These are phyloP conservation scores for Acleris literana DNA, from an alignment of 2,888 invertebrate genomes.

Conservation along the genomic window DNA sequence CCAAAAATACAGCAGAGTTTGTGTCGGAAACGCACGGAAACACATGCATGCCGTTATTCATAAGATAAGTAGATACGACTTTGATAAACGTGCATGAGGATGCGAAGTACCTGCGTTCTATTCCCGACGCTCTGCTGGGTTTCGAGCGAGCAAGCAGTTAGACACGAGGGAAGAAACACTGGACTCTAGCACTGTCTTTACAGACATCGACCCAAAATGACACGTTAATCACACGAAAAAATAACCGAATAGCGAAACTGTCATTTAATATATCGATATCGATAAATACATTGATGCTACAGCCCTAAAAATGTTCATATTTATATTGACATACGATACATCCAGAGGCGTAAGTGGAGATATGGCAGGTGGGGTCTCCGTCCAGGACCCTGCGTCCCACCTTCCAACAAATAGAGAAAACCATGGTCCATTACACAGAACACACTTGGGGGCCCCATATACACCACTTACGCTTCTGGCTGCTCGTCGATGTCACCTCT, in stretches of 20 bases:
- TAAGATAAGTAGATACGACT: constrained; percentile 3
- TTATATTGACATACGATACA: constrained; percentile 80
- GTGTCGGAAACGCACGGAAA: constrained; percentile 4
- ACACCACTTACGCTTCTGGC: constrained; percentile 81
- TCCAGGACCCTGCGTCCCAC: constrained; percentile 82
- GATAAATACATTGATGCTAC: constrained; percentile 28
- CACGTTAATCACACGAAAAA: constrained; percentile 2
- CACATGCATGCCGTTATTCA: constrained; percentile 17
- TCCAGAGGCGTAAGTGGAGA: constrained; percentile 84
- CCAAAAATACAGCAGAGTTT: constrained; percentile 31
- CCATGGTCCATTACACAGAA: constrained; percentile 72
- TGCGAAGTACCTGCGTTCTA: neutral
- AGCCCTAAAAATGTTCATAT: constrained; percentile 23
- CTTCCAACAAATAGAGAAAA: constrained; percentile 82
- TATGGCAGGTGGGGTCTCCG: constrained; percentile 83
- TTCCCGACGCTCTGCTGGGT: constrained; percentile 17
- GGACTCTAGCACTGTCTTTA: constrained; percentile 32
- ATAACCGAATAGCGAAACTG: constrained; percentile 5
- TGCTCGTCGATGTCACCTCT: constrained; percentile 59
- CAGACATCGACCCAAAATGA: constrained; percentile 31
- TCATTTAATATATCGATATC: constrained; percentile 34
- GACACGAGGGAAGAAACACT: constrained; percentile 25
- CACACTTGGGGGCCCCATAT: constrained; percentile 71
- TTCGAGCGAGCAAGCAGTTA: constrained; percentile 21
- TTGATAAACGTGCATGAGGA: constrained; percentile 2